Evolutionary conservation across 1,140 invertebrate genomes (phyloP).

Genomic region (Drosophila kepulauana): DNA sequence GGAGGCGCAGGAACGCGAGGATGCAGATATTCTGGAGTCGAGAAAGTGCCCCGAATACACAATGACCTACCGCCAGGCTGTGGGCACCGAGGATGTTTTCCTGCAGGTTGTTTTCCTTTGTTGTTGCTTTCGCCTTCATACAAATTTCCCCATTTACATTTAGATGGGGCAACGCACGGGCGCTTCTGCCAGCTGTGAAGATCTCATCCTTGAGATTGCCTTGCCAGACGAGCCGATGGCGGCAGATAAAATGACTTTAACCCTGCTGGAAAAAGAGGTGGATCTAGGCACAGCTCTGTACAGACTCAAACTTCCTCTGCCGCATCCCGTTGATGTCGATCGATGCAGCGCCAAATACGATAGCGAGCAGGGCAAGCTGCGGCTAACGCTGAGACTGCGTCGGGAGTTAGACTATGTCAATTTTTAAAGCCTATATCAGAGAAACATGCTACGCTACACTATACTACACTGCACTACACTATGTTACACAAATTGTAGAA

Average conservation of each 20-base stretch:
- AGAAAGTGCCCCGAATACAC: constrained; percentile 91
- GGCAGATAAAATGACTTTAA: constrained; percentile 88
- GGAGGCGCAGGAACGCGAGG: constrained; percentile 84
- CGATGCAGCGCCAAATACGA: constrained; percentile 92
- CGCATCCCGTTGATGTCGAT: constrained; percentile 92
- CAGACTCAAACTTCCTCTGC: constrained; percentile 90
- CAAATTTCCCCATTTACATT: neutral
- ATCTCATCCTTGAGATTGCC: constrained; percentile 91
- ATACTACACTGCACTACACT: too few relatives aligned
- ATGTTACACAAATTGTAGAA: too few relatives aligned
- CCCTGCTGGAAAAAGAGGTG: constrained; percentile 89
- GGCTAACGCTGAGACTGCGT: constrained; percentile 89
- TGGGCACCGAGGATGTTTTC: constrained; percentile 94
- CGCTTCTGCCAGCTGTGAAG: constrained; percentile 93
- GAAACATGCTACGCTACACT: too few relatives aligned
- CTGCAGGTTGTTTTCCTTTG: constrained; percentile 86
- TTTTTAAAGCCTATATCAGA: constrained; percentile 80
- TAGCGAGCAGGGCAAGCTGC: constrained; percentile 88
- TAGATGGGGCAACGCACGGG: constrained; percentile 94
- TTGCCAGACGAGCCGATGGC: constrained; percentile 90
- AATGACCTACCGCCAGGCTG: constrained; percentile 93
- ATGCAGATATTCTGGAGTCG: constrained; percentile 87
- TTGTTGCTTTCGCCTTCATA: neutral
- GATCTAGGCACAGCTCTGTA: constrained; percentile 88
- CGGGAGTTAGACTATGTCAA: constrained; percentile 94